A percentile compares a stretch with the other conserved stretches of the same genome.
phyloP scores from a whole-genome alignment of 2,797 vertebrate species.

The Hylomyscus alleni region DNA sequence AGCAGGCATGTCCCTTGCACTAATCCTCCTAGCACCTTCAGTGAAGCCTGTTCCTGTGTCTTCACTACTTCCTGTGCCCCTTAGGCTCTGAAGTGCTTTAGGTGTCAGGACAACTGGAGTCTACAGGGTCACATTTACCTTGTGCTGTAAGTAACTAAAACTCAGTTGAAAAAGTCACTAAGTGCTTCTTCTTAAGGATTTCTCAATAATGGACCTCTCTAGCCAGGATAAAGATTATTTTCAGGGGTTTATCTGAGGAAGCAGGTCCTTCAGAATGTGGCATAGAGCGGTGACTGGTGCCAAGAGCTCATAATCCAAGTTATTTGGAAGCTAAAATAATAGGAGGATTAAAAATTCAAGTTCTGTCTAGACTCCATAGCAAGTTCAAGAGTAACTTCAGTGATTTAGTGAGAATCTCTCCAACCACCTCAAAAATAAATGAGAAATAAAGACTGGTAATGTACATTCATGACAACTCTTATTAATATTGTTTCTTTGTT shows the following conservation, averaged over 20 bases:
- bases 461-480: neutral
- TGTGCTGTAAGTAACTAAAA: accelerated
- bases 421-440: neutral
- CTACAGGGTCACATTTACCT: neutral
- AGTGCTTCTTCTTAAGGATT: neutral
- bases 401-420: neutral
- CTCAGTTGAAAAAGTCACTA: neutral
- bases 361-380: neutral
- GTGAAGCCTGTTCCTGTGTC: neutral
- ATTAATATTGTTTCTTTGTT: neutral
- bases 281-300: neutral
- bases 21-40: neutral
- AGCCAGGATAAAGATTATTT: neutral
- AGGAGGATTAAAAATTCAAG: neutral
- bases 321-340: neutral
- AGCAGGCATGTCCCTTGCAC: accelerated
- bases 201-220: neutral
- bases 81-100: neutral
- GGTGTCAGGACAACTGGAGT: neutral
- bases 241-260: neutral
- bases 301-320: neutral
- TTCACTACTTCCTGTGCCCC: accelerated
- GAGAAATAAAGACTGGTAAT: neutral
- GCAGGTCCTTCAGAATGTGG: neutral
- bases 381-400: neutral